Conservation (phyloP, 2,888 invertebrate genomes). For the Pollenia labialis region DNA sequence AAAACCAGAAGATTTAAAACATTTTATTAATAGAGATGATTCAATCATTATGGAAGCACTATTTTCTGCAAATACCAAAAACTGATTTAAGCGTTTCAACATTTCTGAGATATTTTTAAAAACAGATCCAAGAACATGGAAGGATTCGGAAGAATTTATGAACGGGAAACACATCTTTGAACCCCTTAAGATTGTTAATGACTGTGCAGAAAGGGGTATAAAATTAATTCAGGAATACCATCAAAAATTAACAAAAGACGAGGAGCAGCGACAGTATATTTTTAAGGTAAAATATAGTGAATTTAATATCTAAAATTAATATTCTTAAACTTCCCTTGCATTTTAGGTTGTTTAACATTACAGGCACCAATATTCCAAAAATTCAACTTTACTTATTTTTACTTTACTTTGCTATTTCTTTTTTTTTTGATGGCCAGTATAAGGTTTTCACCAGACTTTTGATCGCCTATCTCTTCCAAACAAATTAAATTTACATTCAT, state of each 20-base stretch:
- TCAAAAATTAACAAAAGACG: too few relatives aligned
- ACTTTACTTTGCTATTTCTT: too few relatives aligned
- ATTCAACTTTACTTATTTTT: slow-evolving; percentile 25
- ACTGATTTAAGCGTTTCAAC: slow-evolving; percentile 1
- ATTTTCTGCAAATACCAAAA: slow-evolving; percentile 8
- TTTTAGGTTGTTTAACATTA: slow-evolving; percentile 7
- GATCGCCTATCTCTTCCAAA: too few relatives aligned
- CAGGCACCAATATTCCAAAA: slow-evolving; percentile 9
- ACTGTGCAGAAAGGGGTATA: too few relatives aligned
- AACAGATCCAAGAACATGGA: not conserved
- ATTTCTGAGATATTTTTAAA: slow-evolving; percentile 13
- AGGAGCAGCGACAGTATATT: too few relatives aligned
- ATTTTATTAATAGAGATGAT: slow-evolving; percentile 18
- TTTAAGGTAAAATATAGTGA: not conserved
- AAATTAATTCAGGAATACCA: too few relatives aligned
- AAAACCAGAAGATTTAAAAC: slow-evolving; percentile 2
- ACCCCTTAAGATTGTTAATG: too few relatives aligned
- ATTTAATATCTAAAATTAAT: slow-evolving; percentile 5
- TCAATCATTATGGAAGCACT: not conserved
- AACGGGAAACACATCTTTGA: not conserved
- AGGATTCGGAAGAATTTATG: not conserved
- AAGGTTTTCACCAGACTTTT: too few relatives aligned
- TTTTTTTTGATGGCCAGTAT: too few relatives aligned
- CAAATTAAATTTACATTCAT: too few relatives aligned
- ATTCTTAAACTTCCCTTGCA: slow-evolving; percentile 6